Evolutionary conservation across 2,113 vertebrate genomes (phyloP).

Genomic region (Fregata magnificens): DNA sequence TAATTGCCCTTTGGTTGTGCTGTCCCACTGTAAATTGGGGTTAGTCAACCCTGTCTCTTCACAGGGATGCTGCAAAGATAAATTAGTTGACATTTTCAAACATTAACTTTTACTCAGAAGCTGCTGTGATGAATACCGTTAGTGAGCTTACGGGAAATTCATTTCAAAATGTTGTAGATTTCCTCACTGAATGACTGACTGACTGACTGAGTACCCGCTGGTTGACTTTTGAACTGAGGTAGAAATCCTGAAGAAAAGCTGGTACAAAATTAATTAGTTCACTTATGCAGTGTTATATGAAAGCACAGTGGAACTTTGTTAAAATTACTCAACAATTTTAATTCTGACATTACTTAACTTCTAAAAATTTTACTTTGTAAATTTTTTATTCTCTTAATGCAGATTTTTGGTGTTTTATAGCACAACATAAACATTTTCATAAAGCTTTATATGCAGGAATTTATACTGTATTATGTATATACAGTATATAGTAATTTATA

Average conservation of each 20-base stretch:
- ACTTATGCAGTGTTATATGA: background rate
- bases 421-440: background rate
- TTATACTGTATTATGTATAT: background rate
- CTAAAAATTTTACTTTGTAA: background rate
- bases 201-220: background rate
- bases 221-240: background rate
- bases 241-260: background rate
- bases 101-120: background rate
- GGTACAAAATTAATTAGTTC: background rate
- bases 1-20: background rate
- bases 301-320: background rate
- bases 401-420: background rate
- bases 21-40: background rate
- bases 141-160: background rate
- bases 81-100: background rate
- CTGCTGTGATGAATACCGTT: background rate
- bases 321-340: background rate
- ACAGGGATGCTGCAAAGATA: background rate
- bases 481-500: too few relatives aligned
- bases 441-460: background rate
- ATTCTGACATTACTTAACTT: background rate
- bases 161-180: background rate
- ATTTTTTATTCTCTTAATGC: background rate
- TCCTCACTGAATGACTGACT: background rate
- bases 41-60: background rate